phyloP scores from a whole-genome alignment of 2,888 invertebrate genomes.

The Ornithoptera alexandrae region DNA sequence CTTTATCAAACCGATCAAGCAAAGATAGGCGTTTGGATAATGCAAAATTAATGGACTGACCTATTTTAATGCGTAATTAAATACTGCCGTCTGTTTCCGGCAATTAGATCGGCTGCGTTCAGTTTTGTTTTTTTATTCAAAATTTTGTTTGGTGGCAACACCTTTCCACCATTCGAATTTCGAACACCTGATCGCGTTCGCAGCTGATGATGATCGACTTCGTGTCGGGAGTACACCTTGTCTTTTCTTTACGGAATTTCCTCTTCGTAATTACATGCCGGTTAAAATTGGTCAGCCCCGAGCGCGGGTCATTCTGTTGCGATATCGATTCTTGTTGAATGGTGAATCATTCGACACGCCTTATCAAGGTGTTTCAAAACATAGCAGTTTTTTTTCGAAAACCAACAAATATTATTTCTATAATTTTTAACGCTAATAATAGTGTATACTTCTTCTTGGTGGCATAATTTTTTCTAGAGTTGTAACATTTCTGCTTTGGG shows the following conservation, averaged over 20 bases:
- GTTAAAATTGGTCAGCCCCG: conserved; percentile 41
- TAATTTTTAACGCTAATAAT: no score
- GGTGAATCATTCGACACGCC: conserved; percentile 20
- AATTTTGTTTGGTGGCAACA: conserved; percentile 56
- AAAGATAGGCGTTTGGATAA: conserved; percentile 55
- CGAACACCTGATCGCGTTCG: conserved; percentile 62
- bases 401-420: no score
- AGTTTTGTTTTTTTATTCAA: conserved; percentile 52
- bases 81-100: conserved; percentile 63
- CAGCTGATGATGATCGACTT: conserved; percentile 56
- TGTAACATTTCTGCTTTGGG: no score
- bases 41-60: conserved; percentile 60
- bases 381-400: background rate
- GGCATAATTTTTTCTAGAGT: no score
- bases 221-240: conserved; percentile 58
- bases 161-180: conserved; percentile 66
- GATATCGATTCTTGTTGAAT: conserved; percentile 37
- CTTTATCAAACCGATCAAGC: no score
- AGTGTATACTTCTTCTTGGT: no score
- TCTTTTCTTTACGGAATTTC: conserved; percentile 69
- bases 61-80: conserved; percentile 69
- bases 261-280: conserved; percentile 60
- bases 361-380: conserved; percentile 11
- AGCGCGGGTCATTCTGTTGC: conserved; percentile 41
- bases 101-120: conserved; percentile 57